Base-by-base conservation (phyloP, 2,888 invertebrate species). In the Synergus gifuensis region DNA sequence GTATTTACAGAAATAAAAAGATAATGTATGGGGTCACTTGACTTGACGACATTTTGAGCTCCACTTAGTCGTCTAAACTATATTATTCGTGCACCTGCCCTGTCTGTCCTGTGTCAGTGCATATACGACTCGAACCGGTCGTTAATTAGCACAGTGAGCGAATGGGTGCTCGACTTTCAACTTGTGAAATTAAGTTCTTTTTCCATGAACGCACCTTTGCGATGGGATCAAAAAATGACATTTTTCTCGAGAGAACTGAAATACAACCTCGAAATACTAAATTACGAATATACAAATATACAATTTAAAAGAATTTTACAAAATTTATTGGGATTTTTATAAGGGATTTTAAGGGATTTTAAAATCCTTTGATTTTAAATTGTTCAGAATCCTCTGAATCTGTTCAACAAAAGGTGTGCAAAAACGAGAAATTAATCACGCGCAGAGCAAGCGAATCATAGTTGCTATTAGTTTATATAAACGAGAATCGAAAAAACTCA, bases 81-180 rank as follows among this genome's bases (percentile, higher is more conserved):
- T 64, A 64, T 64, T 64, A 40, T 63, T 64, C 64, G 64, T 64
- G 66, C 66, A 73, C 73, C 73, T 73, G 73, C 54, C 73, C 73
- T 66, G 18, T 12, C 66, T 12, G 18, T 66, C 66, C 40, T 62
- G 28, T 28, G 49, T 69, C 69, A 69, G 22, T 22, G 36, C 36
- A 54, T 54, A 54, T 54, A 54, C 73, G n/a, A 73, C 49, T 73
- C 16, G 54, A 73, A 73, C 73, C 54, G 73, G 73, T 73, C 54
- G 40, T 73, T 73, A 73, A 73, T 73, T 73, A 73, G 54, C 73
- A 49, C 54, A 73, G 36, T 73, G 54, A 54, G n/a, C 73, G 73
- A 73, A 73, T 73, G 40, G 16, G 49, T 12, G 36, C 73, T 54
- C 36, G 28, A 36, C n/a, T 73, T 54, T 73, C 73, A 73, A 73